A percentile compares a stretch with the other conserved stretches of the same genome.
Evolutionary conservation across 2,888 invertebrate genomes (phyloP).

Genomic region (Zhengitettix transpicula): DNA sequence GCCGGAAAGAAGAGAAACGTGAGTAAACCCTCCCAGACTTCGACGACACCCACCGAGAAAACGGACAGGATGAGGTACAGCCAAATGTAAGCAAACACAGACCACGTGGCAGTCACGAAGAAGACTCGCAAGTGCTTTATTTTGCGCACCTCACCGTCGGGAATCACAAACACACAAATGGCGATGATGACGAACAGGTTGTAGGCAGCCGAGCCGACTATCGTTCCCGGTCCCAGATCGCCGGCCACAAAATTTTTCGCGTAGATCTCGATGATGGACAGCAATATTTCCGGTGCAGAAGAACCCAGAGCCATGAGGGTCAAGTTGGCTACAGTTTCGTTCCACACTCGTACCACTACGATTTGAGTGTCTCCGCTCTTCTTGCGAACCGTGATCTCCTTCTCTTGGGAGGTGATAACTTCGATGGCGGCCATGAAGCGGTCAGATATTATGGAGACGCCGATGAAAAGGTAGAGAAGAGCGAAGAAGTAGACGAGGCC

Average conservation of each 20-base stretch:
- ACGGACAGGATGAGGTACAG: conserved; percentile 85
- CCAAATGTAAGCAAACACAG: conserved; percentile 97
- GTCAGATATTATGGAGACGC: conserved; percentile 96
- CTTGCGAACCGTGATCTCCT: conserved; percentile 80
- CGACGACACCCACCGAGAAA: conserved; percentile 70
- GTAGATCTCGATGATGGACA: conserved; percentile 95
- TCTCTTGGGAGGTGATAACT: conserved; percentile 95
- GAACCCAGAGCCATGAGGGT: conserved; percentile 98
- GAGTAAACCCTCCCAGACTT: conserved; percentile 94
- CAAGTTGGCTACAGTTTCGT: conserved; percentile 96
- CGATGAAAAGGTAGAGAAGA: conserved; percentile 90
- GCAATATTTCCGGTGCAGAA: conserved; percentile 92
- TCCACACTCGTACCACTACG: conserved; percentile 91
- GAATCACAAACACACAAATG: conserved; percentile 81
- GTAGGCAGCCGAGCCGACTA: conserved; percentile 97
- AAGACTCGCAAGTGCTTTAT: conserved; percentile 95
- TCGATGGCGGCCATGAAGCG: conserved; percentile 99
- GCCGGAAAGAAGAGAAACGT: conserved; percentile 95
- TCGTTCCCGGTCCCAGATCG: conserved; percentile 93
- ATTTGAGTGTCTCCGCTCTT: conserved; percentile 76
- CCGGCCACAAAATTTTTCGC: conserved; percentile 91
- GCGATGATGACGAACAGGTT: conserved; percentile 96
- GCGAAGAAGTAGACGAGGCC: conserved; percentile 80
- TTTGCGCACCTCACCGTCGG: conserved; percentile 75
- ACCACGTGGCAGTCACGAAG: conserved; percentile 95